A percentile compares a stretch with the other conserved stretches of the same genome.
These are phyloP conservation scores for Elysia chlorotica DNA, from an alignment of 1,140 invertebrate species.

Conservation along the genomic window DNA sequence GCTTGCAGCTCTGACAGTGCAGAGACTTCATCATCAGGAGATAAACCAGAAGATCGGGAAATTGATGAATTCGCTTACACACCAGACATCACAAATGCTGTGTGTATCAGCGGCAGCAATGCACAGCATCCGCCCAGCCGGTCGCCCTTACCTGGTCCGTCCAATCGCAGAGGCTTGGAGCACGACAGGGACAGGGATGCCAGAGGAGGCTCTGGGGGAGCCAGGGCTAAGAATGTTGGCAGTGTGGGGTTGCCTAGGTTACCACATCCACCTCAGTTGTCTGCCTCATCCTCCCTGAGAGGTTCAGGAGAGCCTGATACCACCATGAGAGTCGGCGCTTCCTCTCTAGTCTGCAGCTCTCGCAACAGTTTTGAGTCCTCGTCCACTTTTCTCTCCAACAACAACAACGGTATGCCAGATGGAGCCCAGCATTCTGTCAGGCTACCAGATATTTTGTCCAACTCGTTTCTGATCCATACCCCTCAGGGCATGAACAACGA, in stretches of 20 bases:
- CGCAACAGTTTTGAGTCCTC: neutral
- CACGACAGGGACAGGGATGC: neutral
- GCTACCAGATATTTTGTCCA: conserved; percentile 23
- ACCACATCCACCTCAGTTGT: neutral
- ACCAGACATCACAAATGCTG: too few relatives aligned
- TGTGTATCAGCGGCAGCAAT: too few relatives aligned
- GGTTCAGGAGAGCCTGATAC: neutral
- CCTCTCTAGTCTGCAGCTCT: neutral
- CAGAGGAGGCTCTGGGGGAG: neutral
- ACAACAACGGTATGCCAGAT: neutral
- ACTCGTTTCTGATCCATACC: conserved; percentile 24
- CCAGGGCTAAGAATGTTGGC: neutral
- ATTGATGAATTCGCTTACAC: too few relatives aligned
- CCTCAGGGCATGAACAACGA: conserved; percentile 15
- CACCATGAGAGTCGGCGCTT: neutral
- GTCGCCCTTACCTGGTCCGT: neutral
- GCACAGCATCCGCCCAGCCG: neutral
- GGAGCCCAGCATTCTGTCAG: neutral
- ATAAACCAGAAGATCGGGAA: too few relatives aligned
- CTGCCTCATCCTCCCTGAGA: neutral
- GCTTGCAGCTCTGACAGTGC: neutral
- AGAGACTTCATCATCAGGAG: neutral
- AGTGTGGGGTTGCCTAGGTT: neutral
- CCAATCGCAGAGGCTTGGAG: neutral
- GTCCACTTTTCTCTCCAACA: neutral